Base-by-base conservation (phyloP, 1,140 invertebrate genomes). In the Drosophila navojoa region DNA sequence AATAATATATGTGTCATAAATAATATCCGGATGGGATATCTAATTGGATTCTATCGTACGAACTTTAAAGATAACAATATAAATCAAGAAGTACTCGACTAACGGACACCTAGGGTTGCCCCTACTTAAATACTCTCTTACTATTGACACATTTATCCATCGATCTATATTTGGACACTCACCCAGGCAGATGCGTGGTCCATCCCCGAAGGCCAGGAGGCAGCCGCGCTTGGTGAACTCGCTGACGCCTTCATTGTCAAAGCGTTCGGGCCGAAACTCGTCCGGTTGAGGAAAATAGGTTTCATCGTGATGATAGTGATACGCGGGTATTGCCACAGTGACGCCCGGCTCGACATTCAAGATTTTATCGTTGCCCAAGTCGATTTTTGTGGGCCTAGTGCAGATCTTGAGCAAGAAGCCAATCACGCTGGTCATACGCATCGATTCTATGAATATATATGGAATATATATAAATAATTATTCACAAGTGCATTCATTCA, bases 111-210 rank as follows among this genome's bases (percentile, higher is more conserved):
- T 2, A 2, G 19, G 19, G 1, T 19, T 19, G 19, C 19, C 19
- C 19, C 19, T 1, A 2, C 19, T 19, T 19, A 19, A 19, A 19
- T 19, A 19, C 19, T 19, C 1, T 19, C 19, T 19, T 19, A 19
- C 19, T 19, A 19, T 19, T 19, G 19, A 19, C 19, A 19, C 19
- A 19, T 19, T 19, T 19, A 19, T 19, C 19, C 19, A 22, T 22
- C 19, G 19, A 1, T 22, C 19, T 3, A 22, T 44, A 3, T 42
- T 1, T 42, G 27, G 15, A 15, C 19, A 76, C 76, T 62, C 15
- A 87, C 93, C 93, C 52, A 95, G 93, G 71, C 95, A 96, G 76
- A 94, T 94, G 40, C 95, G 85, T 0, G 94, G 94, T 19, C 95
- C 95, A 67, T 94, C 94, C 0, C 95, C 94, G 74, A 96, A 96